Evolutionary conservation across 2,797 vertebrate genomes (phyloP).

Genomic region (Alca torda): DNA sequence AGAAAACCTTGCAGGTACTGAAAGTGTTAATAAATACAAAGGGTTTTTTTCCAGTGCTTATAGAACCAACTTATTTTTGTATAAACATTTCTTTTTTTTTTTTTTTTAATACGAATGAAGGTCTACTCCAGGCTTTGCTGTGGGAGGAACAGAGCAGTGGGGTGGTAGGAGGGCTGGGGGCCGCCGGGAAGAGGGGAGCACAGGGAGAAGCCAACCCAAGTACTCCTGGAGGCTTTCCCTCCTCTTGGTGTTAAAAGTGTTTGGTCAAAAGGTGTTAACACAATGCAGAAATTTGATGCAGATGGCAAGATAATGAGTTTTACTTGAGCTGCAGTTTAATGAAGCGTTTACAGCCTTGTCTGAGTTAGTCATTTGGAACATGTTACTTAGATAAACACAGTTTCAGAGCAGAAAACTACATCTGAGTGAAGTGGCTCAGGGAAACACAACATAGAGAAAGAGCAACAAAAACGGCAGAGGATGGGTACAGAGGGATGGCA

Average conservation of each 20-base stretch:
- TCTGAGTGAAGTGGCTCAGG: not conserved
- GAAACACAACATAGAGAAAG: not conserved
- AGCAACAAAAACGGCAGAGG: not conserved
- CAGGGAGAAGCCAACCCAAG: not conserved
- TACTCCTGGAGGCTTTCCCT: not conserved
- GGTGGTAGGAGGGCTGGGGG: not conserved
- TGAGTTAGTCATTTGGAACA: not conserved
- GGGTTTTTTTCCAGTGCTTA: not conserved
- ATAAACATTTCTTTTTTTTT: not conserved
- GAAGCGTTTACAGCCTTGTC: not conserved
- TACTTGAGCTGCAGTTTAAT: not conserved
- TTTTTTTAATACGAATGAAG: not conserved
- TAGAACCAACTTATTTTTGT: not conserved
- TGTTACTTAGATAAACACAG: not conserved
- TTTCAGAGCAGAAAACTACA: not conserved
- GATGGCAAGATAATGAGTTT: not conserved
- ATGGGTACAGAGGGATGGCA: not conserved
- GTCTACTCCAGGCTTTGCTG: not conserved
- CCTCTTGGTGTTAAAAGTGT: not conserved
- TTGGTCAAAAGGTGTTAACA: not conserved
- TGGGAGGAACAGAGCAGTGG: not conserved
- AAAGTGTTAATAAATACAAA: not conserved
- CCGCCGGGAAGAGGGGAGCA: not conserved
- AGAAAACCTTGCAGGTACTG: not conserved
- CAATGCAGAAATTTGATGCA: not conserved